Conservation (phyloP, 2,888 invertebrate genomes). For the Ophion obscuratus region DNA sequence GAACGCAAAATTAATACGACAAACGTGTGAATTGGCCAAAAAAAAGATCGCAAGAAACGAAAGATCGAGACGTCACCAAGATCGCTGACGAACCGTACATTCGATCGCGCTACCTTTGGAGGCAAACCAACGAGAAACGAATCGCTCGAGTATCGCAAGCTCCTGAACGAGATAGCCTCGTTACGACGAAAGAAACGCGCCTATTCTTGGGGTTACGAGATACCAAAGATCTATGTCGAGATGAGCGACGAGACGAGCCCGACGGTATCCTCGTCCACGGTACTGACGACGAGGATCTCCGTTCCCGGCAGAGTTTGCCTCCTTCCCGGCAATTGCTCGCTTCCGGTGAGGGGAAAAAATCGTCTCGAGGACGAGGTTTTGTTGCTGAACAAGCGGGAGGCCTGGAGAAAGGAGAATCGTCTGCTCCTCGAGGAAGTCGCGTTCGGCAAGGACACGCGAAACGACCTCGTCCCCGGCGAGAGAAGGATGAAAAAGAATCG, state of each 20-base stretch:
- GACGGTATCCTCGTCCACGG: too few relatives aligned
- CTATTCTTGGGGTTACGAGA: constrained; percentile 71
- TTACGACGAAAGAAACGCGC: constrained; percentile 71
- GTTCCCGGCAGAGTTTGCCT: neutral
- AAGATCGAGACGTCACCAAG: too few relatives aligned
- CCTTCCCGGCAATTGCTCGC: neutral
- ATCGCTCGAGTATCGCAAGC: constrained; percentile 62
- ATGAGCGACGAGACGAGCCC: constrained; percentile 50
- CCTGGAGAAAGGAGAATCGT: constrained; percentile 74
- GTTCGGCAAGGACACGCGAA: constrained; percentile 70
- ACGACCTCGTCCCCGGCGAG: constrained; percentile 41
- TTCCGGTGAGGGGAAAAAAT: constrained; percentile 70
- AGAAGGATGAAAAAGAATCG: neutral
- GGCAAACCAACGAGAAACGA: constrained; percentile 33
- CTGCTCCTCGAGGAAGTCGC: constrained; percentile 75
- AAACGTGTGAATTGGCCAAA: too few relatives aligned
- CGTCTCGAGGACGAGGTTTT: constrained; percentile 72
- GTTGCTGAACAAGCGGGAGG: constrained; percentile 75
- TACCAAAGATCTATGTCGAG: constrained; percentile 69
- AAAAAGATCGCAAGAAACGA: too few relatives aligned
- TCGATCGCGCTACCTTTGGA: neutral
- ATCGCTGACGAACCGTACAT: neutral
- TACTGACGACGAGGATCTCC: too few relatives aligned
- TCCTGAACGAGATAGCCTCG: constrained; percentile 61
- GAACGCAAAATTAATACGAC: too few relatives aligned